Conservation (phyloP, 2,113 vertebrate genomes). For the Myrmophylax atrothorax region DNA sequence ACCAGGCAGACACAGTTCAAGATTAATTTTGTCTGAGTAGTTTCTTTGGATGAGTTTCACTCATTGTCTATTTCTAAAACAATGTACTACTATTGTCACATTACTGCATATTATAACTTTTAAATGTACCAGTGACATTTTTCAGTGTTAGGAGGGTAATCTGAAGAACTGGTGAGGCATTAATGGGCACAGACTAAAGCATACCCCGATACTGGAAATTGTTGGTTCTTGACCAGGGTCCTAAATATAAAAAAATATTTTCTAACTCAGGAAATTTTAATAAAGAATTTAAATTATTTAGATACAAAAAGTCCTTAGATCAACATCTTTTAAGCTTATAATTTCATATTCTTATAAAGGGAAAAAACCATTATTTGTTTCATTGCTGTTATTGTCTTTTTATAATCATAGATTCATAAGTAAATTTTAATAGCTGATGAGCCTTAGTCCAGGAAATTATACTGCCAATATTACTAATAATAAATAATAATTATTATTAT, state of each 20-base stretch:
- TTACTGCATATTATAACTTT: not conserved
- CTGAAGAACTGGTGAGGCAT: not conserved
- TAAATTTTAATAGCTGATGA: not conserved
- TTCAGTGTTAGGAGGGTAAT: not conserved
- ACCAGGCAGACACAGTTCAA: not conserved
- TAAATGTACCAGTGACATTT: not conserved
- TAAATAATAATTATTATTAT: not conserved
- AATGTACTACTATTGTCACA: not conserved
- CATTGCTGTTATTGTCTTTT: not conserved
- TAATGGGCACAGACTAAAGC: not conserved
- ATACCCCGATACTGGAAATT: not conserved
- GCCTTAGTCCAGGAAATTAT: not conserved
- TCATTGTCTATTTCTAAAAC: not conserved
- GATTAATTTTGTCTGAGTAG: not conserved
- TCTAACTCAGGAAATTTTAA: not conserved
- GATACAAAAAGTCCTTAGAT: not conserved
- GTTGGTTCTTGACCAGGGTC: not conserved
- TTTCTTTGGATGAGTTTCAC: not conserved
- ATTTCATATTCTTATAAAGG: not conserved
- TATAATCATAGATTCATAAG: not conserved
- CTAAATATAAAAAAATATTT: not conserved
- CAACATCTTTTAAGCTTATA: not conserved
- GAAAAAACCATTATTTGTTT: not conserved
- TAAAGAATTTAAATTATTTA: not conserved
- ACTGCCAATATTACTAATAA: not conserved